phyloP scores from a whole-genome alignment of 2,888 invertebrate genomes.

The Rugalucina vietnamica region DNA sequence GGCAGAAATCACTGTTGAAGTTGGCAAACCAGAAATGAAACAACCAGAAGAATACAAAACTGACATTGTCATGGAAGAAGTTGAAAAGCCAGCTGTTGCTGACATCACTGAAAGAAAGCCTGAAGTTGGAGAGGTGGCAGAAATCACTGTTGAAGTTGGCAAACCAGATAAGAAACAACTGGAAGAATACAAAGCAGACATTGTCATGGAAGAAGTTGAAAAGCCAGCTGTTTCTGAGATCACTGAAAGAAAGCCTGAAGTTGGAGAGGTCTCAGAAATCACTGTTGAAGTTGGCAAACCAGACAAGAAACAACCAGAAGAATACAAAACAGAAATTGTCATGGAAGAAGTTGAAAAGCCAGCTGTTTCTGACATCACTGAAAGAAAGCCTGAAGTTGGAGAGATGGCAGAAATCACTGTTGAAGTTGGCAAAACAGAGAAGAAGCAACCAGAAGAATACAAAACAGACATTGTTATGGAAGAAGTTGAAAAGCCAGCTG shows the following conservation, averaged over 20 bases:
- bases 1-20: conserved; percentile 22
- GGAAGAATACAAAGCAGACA: conserved; percentile 36
- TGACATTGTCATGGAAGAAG: conserved; percentile 37
- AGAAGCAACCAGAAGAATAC: too few relatives aligned
- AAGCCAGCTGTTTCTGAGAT: conserved; percentile 18
- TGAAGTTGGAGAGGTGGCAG: conserved; percentile 28
- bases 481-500: conserved; percentile 30
- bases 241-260: conserved; percentile 15
- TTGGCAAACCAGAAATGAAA: conserved; percentile 34
- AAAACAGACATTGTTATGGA: too few relatives aligned
- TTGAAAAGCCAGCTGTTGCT: conserved; percentile 42
- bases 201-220: conserved; percentile 16
- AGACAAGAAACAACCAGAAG: conserved; percentile 37
- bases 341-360: conserved; percentile 54
- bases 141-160: conserved; percentile 21
- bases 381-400: conserved; percentile 7
- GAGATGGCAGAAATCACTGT: conserved; percentile 23
- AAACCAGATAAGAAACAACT: conserved; percentile 34
- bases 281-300: conserved; percentile 36
- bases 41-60: conserved; percentile 37
- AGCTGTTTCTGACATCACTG: conserved; percentile 39
- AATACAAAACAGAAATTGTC: conserved; percentile 32
- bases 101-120: conserved; percentile 42
- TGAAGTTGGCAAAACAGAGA: not conserved
- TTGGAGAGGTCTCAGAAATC: conserved; percentile 26